A percentile compares a stretch with the other conserved stretches of the same genome.
phyloP scores from a whole-genome alignment of 2,797 vertebrate genomes.

The Rhinoraja longicauda region DNA sequence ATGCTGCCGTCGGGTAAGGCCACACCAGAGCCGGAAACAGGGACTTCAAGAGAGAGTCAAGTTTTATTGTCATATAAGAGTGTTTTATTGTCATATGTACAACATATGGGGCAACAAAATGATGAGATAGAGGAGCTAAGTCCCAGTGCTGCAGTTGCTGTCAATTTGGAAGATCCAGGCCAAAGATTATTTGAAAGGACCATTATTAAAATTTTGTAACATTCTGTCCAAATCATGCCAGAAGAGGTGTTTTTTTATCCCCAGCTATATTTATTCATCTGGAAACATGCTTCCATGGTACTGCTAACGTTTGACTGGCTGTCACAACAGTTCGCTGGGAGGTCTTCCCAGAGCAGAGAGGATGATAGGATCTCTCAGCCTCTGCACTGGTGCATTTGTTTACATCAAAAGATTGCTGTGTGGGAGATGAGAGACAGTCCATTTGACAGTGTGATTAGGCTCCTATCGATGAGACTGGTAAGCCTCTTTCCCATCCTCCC shows the following conservation, averaged over 20 bases:
- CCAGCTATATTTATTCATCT: not conserved
- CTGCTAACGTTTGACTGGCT: not conserved
- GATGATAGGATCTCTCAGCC: not conserved
- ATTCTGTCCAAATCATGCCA: not conserved
- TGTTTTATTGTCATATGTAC: no score
- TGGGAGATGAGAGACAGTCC: not conserved
- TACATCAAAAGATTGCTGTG: not conserved
- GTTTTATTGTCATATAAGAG: no score
- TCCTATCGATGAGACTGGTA: not conserved
- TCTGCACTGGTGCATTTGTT: not conserved
- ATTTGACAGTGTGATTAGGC: not conserved
- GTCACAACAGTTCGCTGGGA: not conserved
- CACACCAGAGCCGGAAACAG: no score
- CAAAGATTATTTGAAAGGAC: not conserved
- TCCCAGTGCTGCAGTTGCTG: no score
- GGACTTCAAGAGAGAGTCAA: no score
- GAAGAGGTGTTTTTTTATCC: no score
- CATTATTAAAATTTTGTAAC: not conserved
- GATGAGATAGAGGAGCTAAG: no score
- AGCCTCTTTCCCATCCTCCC: no score
- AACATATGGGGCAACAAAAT: no score
- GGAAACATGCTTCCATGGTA: not conserved
- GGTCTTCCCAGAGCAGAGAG: not conserved
- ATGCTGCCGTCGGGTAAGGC: no score
- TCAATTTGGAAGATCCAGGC: no score